Evolutionary conservation across 2,888 invertebrate genomes (phyloP).

Genomic region (Pollenia angustigena): DNA sequence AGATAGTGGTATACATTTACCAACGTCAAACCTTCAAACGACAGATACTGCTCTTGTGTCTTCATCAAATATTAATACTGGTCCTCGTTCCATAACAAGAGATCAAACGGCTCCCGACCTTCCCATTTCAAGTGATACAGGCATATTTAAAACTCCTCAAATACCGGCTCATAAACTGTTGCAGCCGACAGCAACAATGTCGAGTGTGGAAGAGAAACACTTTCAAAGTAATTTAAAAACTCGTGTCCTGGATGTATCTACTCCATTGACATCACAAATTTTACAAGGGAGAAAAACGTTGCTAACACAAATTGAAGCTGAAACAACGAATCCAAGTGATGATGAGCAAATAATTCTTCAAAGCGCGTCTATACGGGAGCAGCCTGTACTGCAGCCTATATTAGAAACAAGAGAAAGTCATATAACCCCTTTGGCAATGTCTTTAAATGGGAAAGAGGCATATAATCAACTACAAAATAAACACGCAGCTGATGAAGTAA

Average conservation of each 20-base stretch:
- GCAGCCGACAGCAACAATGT: neutral
- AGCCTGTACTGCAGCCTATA: slow-evolving; percentile 19
- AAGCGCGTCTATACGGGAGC: neutral
- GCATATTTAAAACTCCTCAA: slow-evolving; percentile 41
- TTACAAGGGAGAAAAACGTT: neutral
- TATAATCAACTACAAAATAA: neutral
- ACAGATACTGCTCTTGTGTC: neutral
- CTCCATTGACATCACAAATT: slow-evolving; percentile 11
- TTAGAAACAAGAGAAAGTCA: slow-evolving; percentile 41
- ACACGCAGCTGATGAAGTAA: neutral
- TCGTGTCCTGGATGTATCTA: slow-evolving; percentile 38
- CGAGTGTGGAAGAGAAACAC: slow-evolving; percentile 28
- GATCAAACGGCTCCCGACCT: neutral
- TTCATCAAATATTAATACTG: neutral
- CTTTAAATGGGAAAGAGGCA: neutral
- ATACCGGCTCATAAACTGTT: neutral
- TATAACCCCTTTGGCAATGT: neutral
- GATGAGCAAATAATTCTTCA: neutral
- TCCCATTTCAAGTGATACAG: slow-evolving; percentile 8
- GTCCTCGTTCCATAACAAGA: neutral
- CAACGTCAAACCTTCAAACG: slow-evolving; percentile 1
- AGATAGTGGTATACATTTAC: slow-evolving; percentile 35
- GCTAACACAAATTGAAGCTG: neutral
- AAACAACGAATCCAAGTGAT: neutral
- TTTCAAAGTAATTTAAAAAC: slow-evolving; percentile 37